These are phyloP conservation scores for Campopleginae sp. DNA, from an alignment of 2,888 invertebrate species.

Conservation along the genomic window DNA sequence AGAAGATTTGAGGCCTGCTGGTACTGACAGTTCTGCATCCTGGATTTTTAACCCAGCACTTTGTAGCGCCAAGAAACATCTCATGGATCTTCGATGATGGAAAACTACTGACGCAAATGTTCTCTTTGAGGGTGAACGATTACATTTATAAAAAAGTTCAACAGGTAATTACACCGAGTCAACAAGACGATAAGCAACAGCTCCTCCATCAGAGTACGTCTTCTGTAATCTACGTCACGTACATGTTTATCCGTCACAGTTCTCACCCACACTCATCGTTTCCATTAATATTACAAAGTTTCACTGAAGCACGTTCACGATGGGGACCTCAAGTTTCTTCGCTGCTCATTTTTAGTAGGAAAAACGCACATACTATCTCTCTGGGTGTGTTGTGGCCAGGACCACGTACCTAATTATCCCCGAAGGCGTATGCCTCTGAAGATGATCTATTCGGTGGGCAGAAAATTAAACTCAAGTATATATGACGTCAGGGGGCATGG, in stretches of 20 bases:
- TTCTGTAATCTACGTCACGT: slow-evolving; percentile 59
- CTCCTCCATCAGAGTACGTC: slow-evolving; percentile 22
- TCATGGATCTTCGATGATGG: background rate
- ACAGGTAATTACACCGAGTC: slow-evolving; percentile 30
- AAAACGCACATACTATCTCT: slow-evolving; percentile 53
- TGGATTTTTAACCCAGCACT: background rate
- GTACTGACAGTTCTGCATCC: background rate
- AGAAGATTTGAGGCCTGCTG: too few species aligned
- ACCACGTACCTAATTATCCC: slow-evolving; percentile 82
- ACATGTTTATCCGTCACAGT: slow-evolving; percentile 47
- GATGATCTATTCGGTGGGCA: slow-evolving; percentile 81
- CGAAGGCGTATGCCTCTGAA: slow-evolving; percentile 78
- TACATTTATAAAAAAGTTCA: background rate
- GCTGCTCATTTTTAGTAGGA: slow-evolving; percentile 30
- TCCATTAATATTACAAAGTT: slow-evolving; percentile 63
- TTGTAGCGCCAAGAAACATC: background rate
- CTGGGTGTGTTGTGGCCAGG: slow-evolving; percentile 69
- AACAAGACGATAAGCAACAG: slow-evolving; percentile 24
- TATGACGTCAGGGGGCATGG: slow-evolving; percentile 34
- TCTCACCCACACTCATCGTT: slow-evolving; percentile 55
- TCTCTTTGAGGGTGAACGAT: background rate
- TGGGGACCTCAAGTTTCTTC: slow-evolving; percentile 42
- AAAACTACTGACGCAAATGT: background rate
- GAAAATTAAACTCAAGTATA: slow-evolving; percentile 70
- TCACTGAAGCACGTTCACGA: slow-evolving; percentile 63